A percentile compares a stretch with the other conserved stretches of the same genome.
These are phyloP conservation scores for Zosterops pallidus DNA, from an alignment of 2,113 vertebrate genomes.

Conservation along the genomic window DNA sequence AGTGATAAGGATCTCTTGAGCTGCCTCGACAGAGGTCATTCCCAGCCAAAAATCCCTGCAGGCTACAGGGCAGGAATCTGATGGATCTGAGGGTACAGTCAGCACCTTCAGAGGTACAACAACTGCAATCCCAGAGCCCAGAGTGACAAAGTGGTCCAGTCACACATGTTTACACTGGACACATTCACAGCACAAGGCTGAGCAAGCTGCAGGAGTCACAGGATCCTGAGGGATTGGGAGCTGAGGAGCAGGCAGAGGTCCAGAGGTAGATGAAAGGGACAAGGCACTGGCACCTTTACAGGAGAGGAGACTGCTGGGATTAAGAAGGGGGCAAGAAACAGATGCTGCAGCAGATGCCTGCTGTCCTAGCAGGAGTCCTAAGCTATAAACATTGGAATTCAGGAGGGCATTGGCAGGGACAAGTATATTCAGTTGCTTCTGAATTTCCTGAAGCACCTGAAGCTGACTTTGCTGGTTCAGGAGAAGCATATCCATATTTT, in stretches of 20 bases:
- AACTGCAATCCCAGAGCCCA: background rate
- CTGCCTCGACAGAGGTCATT: background rate
- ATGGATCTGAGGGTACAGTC: background rate
- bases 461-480: constrained; percentile 58
- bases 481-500: constrained; percentile 42
- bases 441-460: constrained; percentile 56
- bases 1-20: background rate
- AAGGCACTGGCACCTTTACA: background rate
- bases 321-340: constrained; percentile 23
- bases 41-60: background rate
- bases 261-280: background rate
- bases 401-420: constrained; percentile 42
- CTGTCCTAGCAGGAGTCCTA: constrained; percentile 11
- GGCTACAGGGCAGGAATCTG: background rate
- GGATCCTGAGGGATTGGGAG: background rate
- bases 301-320: constrained; percentile 11
- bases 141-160: background rate
- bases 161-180: background rate
- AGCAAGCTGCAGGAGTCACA: background rate
- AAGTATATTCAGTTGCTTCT: constrained; percentile 42
- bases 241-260: background rate
- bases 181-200: background rate
- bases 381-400: constrained; percentile 22
- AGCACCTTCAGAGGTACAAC: background rate
- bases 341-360: background rate